These are phyloP conservation scores for Tyto alba DNA, from an alignment of 2,113 vertebrate species.

Conservation along the genomic window DNA sequence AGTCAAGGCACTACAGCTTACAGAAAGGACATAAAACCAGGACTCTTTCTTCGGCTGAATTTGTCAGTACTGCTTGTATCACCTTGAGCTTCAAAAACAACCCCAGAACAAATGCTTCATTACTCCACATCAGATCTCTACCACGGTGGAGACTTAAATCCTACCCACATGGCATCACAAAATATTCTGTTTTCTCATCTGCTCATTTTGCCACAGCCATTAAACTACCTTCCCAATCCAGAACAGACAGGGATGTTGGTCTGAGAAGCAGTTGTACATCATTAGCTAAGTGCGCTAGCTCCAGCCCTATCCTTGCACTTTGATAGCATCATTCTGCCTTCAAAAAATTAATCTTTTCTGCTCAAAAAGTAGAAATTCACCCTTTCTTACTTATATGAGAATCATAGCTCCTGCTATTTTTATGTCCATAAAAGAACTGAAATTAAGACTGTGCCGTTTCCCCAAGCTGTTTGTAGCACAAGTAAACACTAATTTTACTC, in stretches of 20 bases:
- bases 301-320: background rate
- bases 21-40: background rate
- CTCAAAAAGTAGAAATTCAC: background rate
- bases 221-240: background rate
- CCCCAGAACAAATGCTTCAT: background rate
- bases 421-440: background rate
- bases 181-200: background rate
- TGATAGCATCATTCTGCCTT: background rate
- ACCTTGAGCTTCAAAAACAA: background rate
- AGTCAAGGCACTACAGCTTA: background rate
- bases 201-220: background rate
- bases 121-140: background rate
- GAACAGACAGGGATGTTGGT: background rate
- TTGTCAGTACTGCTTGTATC: background rate
- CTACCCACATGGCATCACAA: background rate
- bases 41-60: background rate
- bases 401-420: background rate
- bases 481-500: background rate
- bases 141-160: background rate
- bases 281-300: background rate
- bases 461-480: background rate
- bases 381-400: background rate
- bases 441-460: background rate
- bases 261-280: background rate
- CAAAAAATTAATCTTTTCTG: background rate